Conservation (phyloP, 2,888 invertebrate genomes). For the Sarcophaga subvicina region DNA sequence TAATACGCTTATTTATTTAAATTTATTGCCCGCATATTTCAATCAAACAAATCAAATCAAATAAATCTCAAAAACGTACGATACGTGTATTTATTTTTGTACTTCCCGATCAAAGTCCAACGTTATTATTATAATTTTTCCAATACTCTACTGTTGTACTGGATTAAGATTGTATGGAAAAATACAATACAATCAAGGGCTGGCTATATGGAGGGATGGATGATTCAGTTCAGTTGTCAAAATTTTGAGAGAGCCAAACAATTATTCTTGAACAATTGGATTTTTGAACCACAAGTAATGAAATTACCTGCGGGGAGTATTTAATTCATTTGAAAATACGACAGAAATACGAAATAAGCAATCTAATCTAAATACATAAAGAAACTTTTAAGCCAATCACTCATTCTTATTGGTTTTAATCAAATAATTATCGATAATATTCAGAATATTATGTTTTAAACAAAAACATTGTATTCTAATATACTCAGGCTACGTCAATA, state of each 20-base stretch:
- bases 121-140: too few relatives aligned
- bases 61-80: not conserved
- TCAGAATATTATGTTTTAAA: not conserved
- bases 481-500: not conserved
- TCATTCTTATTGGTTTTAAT: constrained; percentile 11
- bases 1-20: not conserved
- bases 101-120: constrained; percentile 40
- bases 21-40: not conserved
- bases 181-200: constrained; percentile 14
- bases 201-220: not conserved
- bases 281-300: not conserved
- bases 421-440: constrained; percentile 16
- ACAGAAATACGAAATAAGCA: not conserved
- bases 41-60: constrained; percentile 13
- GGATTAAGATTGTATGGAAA: not conserved
- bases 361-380: constrained; percentile 8
- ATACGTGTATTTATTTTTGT: not conserved
- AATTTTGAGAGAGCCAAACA: not conserved
- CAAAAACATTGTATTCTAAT: not conserved
- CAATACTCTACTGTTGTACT: too few relatives aligned
- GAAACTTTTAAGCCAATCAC: constrained; percentile 9
- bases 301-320: not conserved
- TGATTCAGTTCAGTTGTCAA: constrained; percentile 15
- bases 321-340: too few relatives aligned
- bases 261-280: not conserved